Evolutionary conservation across 1,140 invertebrate species (phyloP).

Genomic region (Coboldia fuscipes): DNA sequence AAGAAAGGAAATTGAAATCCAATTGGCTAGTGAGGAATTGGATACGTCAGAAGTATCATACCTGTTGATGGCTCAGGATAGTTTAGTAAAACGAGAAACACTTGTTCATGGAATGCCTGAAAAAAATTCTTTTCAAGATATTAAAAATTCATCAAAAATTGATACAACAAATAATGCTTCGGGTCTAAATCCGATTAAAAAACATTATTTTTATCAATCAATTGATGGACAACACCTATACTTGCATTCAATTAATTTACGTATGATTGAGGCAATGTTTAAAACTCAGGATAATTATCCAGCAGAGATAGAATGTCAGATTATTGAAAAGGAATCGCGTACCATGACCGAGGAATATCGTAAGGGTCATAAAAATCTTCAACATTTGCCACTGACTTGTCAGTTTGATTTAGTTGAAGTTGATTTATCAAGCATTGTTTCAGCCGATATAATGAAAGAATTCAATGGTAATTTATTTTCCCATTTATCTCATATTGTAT

Average conservation of each 20-base stretch:
- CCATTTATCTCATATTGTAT: slow-evolving; percentile 4
- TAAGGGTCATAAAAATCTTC: slow-evolving; percentile 55
- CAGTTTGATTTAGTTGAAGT: slow-evolving; percentile 81
- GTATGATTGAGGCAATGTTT: slow-evolving; percentile 73
- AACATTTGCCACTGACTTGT: slow-evolving; percentile 75
- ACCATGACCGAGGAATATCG: slow-evolving; percentile 65
- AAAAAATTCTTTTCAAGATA: no score
- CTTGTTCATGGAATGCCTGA: no score
- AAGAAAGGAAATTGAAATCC: slow-evolving; percentile 41
- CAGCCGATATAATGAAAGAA: slow-evolving; percentile 32
- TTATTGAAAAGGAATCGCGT: slow-evolving; percentile 66
- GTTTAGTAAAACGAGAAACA: no score
- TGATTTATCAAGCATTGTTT: slow-evolving; percentile 50
- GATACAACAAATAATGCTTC: no score
- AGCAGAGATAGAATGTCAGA: slow-evolving; percentile 38
- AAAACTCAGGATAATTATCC: slow-evolving; percentile 62
- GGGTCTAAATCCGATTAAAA: no score
- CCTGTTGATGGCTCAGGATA: no score
- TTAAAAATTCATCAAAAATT: no score
- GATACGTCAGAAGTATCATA: slow-evolving; percentile 64
- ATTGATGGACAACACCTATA: slow-evolving; percentile 83
- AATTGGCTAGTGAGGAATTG: slow-evolving; percentile 36
- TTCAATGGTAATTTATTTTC: slow-evolving; percentile 35
- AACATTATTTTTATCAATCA: slow-evolving; percentile 81
- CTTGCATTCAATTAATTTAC: slow-evolving; percentile 74